Percentiles rank a stretch among this genome's conserved stretches.
phyloP scores from a whole-genome alignment of 2,888 invertebrate genomes.

The Folsomia candida region DNA sequence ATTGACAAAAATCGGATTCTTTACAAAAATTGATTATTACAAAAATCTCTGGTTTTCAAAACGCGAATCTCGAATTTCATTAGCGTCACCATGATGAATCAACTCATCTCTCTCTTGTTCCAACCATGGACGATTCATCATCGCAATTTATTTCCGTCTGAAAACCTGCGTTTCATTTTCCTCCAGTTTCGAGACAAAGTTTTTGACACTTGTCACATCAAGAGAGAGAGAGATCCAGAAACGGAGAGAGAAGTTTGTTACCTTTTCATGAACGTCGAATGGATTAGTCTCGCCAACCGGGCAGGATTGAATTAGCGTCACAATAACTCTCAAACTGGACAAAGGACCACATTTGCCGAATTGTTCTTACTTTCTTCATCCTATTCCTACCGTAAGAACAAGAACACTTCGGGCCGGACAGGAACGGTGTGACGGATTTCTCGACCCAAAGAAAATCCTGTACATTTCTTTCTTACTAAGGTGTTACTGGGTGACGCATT shows the following conservation, averaged over 20 bases:
- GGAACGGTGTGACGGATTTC: no score
- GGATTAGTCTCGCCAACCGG: not conserved
- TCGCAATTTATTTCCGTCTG: no score
- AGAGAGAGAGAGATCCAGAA: not conserved
- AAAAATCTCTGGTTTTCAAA: not conserved
- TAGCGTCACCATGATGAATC: no score
- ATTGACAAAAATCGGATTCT: conserved; percentile 6
- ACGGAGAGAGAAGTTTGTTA: no score
- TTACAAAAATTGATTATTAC: not conserved
- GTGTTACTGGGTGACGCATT: not conserved
- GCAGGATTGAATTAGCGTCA: conserved; percentile 2
- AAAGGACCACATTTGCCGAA: not conserved
- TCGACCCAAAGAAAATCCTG: no score
- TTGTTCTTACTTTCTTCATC: not conserved
- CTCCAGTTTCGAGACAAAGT: no score
- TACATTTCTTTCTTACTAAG: no score
- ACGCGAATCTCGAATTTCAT: not conserved
- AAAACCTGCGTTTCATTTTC: not conserved
- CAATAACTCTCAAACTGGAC: not conserved
- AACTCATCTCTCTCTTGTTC: no score
- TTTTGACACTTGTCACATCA: not conserved
- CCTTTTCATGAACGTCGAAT: no score
- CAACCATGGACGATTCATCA: no score
- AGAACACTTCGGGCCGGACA: no score
- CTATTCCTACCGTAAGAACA: not conserved